Evolutionary conservation across 2,113 vertebrate species (phyloP), one percentile per base, ranked within the genome.

Genomic region (Ptyas mucosa): DNA sequence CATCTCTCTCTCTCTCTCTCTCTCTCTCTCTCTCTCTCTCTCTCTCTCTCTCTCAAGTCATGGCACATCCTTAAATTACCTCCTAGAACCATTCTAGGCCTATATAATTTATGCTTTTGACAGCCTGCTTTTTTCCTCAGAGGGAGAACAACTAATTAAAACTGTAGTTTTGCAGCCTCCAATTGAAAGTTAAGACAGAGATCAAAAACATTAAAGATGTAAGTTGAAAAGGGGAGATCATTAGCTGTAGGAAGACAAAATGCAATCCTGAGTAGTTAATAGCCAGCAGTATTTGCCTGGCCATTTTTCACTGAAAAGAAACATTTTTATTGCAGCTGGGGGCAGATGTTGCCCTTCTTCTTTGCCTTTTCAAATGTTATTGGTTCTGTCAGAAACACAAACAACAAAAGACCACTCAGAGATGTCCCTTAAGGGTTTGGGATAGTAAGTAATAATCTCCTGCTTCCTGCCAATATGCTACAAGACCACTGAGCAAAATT

Each of bases 271-370:
- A 89, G 88, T 61, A 85, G 11, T 89, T 92, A 89, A 89, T 58
- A 89, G 88, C 69, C 43, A 26, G 69, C 69, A 85, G 54, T 89
- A 51, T 85, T 85, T 57, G 88, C 69, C 18, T 85, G 69, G 43
- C 69, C 58, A 88, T 92, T 92, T 92, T 92, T 92, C 92, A 89
- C 69, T 92, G 88, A 85, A 58, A 92, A 90, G 88, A 85, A 43
- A 1, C 55, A 69, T 49, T 94, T 57, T 39, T 85, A 89, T 85
- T 92, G 88, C 64, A 18, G 75, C 23, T 90, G 0, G 54, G 43
- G 39, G 26, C 88, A 94, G 53, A 26, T 85, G 89, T 86, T 92
- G 91, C 88, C 29, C 51, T 81, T 91, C 90, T 0, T 81, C 87
- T 34, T 64, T 89, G 24, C 3, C 18, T 89, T 85, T 49, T 90